A percentile compares a stretch with the other conserved stretches of the same genome.
phyloP scores from a whole-genome alignment of 2,888 invertebrate species.

The Eilema caniola region DNA sequence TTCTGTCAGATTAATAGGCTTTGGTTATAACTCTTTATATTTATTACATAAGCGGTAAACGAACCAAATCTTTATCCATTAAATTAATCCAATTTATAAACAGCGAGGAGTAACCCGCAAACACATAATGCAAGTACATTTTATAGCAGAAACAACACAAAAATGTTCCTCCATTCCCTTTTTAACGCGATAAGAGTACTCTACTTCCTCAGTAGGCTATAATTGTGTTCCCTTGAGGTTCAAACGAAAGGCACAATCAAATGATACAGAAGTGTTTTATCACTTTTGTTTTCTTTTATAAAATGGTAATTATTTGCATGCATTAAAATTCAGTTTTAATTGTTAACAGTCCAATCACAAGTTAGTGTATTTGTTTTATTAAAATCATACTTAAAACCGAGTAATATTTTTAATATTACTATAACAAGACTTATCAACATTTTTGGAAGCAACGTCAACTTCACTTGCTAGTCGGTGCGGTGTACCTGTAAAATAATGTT shows the following conservation, averaged over 20 bases:
- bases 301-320: background rate
- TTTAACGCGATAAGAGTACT: slow-evolving; percentile 21
- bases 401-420: too few relatives aligned
- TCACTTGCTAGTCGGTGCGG: too few relatives aligned
- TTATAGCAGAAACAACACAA: slow-evolving; percentile 14
- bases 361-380: too few relatives aligned
- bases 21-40: background rate
- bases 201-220: slow-evolving; percentile 13
- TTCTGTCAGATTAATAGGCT: background rate
- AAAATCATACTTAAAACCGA: too few relatives aligned
- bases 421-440: too few relatives aligned
- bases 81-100: slow-evolving; percentile 10
- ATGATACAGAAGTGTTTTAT: slow-evolving; percentile 14
- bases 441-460: too few relatives aligned
- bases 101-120: background rate
- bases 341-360: too few relatives aligned
- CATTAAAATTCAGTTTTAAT: too few relatives aligned
- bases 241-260: slow-evolving; percentile 14
- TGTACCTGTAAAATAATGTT: too few relatives aligned
- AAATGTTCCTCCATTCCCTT: slow-evolving; percentile 17
- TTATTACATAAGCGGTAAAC: background rate
- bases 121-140: slow-evolving; percentile 11
- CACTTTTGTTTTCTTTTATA: background rate
- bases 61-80: background rate
- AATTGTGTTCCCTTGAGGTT: slow-evolving; percentile 23